Percentiles rank a stretch among this genome's conserved stretches.
Evolutionary conservation across 2,113 vertebrate genomes (phyloP).

Genomic region (Nettapus auritus): DNA sequence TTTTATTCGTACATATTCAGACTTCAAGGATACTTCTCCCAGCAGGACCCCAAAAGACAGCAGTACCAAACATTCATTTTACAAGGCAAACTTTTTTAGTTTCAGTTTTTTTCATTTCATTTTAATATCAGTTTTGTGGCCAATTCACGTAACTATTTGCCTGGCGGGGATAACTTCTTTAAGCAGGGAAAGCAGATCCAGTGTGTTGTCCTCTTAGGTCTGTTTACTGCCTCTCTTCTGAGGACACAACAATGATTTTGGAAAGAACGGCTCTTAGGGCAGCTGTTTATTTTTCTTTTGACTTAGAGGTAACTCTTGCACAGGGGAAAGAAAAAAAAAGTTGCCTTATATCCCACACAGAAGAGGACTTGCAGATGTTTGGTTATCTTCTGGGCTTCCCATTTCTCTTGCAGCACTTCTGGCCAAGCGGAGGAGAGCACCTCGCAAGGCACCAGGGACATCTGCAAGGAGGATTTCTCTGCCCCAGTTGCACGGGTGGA

Average conservation of each 20-base stretch:
- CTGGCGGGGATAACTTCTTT: background rate
- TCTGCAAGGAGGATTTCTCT: background rate
- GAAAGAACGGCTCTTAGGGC: background rate
- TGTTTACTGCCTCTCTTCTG: background rate
- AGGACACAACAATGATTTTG: constrained; percentile 14
- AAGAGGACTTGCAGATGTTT: background rate
- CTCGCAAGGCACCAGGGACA: background rate
- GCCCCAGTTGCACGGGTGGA: background rate
- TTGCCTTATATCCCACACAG: background rate
- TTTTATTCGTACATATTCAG: background rate
- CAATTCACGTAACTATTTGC: background rate
- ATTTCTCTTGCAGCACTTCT: background rate
- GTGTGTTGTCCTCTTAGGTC: background rate
- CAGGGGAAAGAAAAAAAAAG: constrained; percentile 22
- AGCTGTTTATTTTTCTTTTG: constrained; percentile 18
- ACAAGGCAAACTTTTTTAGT: constrained; percentile 1
- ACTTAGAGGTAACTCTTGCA: constrained; percentile 31
- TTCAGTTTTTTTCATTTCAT: background rate
- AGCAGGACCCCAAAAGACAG: background rate
- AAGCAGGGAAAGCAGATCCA: background rate
- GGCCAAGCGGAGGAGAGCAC: background rate
- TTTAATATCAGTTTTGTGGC: constrained; percentile 39
- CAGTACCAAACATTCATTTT: constrained; percentile 16
- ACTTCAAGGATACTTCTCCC: background rate
- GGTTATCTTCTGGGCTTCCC: background rate